Conservation (phyloP, 2,797 vertebrate genomes). For the Diglossa cyanea region DNA sequence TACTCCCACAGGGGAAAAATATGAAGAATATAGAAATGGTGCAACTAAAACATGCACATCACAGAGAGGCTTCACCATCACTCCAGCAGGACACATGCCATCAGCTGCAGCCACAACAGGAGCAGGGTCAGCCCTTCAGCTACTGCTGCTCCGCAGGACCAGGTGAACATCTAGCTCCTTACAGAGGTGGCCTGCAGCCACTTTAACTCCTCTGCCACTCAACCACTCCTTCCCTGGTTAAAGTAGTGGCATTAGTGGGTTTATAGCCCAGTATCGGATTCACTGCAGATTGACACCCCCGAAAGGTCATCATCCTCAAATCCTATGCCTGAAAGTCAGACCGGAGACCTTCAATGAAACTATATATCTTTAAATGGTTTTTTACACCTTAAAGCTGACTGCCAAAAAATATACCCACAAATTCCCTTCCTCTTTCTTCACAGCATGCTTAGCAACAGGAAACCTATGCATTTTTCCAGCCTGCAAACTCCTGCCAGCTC, state of each 20-base stretch:
- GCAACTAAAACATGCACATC: neutral
- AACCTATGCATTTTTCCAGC: neutral
- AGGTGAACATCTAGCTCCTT: neutral
- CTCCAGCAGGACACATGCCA: neutral
- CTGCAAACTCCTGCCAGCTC: neutral
- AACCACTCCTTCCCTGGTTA: neutral
- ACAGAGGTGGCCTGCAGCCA: neutral
- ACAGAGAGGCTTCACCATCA: neutral
- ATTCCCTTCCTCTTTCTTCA: neutral
- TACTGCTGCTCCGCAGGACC: neutral
- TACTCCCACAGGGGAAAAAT: neutral
- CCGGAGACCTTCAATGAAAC: neutral
- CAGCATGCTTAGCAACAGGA: neutral
- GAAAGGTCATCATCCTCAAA: neutral
- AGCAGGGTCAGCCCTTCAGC: neutral
- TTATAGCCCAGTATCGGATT: neutral
- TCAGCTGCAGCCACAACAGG: neutral
- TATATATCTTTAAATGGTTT: neutral
- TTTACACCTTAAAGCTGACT: neutral
- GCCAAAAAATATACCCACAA: neutral
- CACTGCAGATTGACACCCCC: neutral
- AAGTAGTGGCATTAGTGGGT: neutral
- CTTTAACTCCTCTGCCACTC: neutral
- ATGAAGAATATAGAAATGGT: neutral
- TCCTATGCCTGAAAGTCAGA: accelerated